Base-by-base conservation (phyloP, 1,140 invertebrate genomes). In the Argopecten irradians region DNA sequence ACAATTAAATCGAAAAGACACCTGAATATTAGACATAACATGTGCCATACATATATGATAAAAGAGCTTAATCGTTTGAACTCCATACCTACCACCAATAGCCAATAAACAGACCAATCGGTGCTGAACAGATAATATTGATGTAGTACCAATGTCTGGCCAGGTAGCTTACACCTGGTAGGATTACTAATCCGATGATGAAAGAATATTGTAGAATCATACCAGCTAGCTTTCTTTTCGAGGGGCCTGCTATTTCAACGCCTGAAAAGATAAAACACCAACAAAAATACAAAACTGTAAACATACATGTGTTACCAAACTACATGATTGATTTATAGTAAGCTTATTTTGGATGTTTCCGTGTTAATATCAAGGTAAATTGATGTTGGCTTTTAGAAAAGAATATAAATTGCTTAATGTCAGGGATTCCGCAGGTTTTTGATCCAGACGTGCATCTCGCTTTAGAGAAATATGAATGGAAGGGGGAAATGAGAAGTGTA, bases 211-310 rank as follows among this genome's bases (percentile, higher is more conserved):
- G 86, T 13, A 93, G 86, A 16, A 89, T 82, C 39, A 92, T 87
- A 9, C 92, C 93, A 16, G 89, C 86, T 84, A 88, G 90, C 16
- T 88, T 85, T 43, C 93, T 82, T 83, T 93, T 92, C 8, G 88
- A 89, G 2, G 92, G 90, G 33, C 91, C 91, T 14, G 91, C 90
- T 5, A 92, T 8, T 83, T 92, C 91, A 46, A 92, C 87, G 22
- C 90, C 91, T 92, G 55, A 85, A 97, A 97, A 2, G 96, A 96
- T 14, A 87, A 86, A 19, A 88, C 9, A 32, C 16, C 7, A 36
- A 98, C 97, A 91, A 39, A 28, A n/a, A 97, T 96, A 32, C 97
- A 97, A 93, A 98, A 97, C 35, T 97, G 95, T 83, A 97, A 96
- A 87, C 97, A 97, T 34, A 97, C 97, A 89, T 97, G 92, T 93